phyloP scores from a whole-genome alignment of 23 tunicate species.

The Halocynthia roretzi region DNA sequence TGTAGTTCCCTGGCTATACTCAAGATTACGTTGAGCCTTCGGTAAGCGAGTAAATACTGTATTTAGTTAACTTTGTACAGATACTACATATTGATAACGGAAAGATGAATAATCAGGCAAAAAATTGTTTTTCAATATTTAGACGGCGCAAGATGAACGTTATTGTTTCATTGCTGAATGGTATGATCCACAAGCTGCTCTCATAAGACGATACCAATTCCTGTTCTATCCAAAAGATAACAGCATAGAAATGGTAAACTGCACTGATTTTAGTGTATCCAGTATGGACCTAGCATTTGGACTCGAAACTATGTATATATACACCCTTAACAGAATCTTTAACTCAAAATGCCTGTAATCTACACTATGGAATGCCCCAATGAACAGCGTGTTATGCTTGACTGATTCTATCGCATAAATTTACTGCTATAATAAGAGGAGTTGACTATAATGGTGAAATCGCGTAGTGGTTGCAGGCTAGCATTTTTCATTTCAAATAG shows the following conservation, averaged over 20 bases:
- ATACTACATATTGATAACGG: neutral
- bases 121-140: conserved; percentile 2
- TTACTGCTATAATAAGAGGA: no score
- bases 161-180: conserved; percentile 80
- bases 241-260: conserved; percentile 86
- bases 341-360: no score
- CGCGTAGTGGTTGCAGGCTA: no score
- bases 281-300: no score
- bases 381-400: no score
- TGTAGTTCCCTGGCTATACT: conserved; percentile 80
- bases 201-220: conserved; percentile 86
- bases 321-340: no score
- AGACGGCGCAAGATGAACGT: conserved; percentile 89
- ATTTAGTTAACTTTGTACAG: neutral
- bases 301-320: no score
- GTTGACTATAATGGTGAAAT: no score
- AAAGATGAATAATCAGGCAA: neutral
- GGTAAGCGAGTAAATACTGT: conserved; percentile 23
- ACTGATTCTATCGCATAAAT: no score
- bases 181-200: conserved; percentile 97
- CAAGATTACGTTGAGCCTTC: conserved; percentile 83
- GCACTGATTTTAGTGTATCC: neutral
- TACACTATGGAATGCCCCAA: no score
- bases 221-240: conserved; percentile 83
- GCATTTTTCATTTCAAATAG: no score